A percentile compares a stretch with the other conserved stretches of the same genome.
phyloP scores from a whole-genome alignment of 2,888 invertebrate species.

The Lutraria lutraria region DNA sequence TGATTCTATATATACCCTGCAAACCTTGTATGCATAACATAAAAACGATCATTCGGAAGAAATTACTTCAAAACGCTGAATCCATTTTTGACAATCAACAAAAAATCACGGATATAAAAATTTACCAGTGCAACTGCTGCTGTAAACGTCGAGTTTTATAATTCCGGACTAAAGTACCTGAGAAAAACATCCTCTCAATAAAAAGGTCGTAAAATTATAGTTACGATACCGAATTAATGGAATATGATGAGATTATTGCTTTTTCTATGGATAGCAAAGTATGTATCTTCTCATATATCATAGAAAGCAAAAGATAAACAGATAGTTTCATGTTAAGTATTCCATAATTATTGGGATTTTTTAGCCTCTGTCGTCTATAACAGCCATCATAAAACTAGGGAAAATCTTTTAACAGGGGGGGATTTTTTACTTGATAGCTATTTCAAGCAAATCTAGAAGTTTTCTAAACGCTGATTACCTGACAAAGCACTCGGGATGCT shows the following conservation, averaged over 20 bases:
- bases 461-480: background rate
- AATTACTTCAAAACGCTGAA: background rate
- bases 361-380: slow-evolving; percentile 51
- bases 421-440: slow-evolving; percentile 23
- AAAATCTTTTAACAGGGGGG: background rate
- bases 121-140: background rate
- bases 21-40: background rate
- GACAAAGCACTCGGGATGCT: background rate
- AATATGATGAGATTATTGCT: slow-evolving; percentile 57
- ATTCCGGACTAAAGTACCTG: background rate
- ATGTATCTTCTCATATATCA: slow-evolving; percentile 51
- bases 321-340: slow-evolving; percentile 48
- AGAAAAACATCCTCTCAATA: slow-evolving; percentile 33
- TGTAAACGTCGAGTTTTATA: background rate
- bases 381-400: slow-evolving; percentile 41
- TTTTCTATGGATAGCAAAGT: slow-evolving; percentile 54
- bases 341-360: slow-evolving; percentile 53
- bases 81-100: background rate
- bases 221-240: slow-evolving; percentile 68
- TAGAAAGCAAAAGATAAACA: slow-evolving; percentile 46
- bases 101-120: slow-evolving; percentile 4
- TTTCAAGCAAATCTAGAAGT: background rate
- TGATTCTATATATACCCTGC: background rate
- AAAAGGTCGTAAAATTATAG: slow-evolving; percentile 70
- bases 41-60: background rate